These are phyloP conservation scores for Hydractinia echinata DNA, from an alignment of 30 jellyfish, hydroid and myxozoan genomes.

Conservation along the genomic window DNA sequence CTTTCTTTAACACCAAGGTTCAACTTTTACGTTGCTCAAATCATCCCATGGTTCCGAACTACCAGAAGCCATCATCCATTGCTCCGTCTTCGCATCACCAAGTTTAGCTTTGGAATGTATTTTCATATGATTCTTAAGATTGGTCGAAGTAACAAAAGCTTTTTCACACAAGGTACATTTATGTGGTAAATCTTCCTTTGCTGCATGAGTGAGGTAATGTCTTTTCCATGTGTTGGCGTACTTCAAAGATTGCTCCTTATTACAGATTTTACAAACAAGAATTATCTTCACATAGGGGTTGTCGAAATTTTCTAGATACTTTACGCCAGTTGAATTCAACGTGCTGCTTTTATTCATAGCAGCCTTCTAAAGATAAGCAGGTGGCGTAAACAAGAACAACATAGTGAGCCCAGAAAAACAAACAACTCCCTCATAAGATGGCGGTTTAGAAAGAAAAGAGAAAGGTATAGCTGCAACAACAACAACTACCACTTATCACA, in stretches of 20 bases:
- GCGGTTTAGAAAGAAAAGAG: no score
- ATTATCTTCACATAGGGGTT: constrained; percentile 38
- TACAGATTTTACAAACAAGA: constrained; percentile 32
- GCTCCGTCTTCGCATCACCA: no score
- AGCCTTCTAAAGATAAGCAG: not conserved
- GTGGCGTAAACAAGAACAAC: not conserved
- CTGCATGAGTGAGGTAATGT: constrained; percentile 38
- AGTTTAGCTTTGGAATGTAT: not conserved
- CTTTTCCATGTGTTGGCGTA: constrained; percentile 37
- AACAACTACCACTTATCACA: no score
- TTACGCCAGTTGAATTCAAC: constrained; percentile 12
- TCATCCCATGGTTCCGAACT: no score
- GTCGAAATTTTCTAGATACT: constrained; percentile 35
- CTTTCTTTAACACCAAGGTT: no score
- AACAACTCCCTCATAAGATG: constrained; percentile 37
- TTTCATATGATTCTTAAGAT: constrained; percentile 34
- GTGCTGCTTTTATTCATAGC: no score
- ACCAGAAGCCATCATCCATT: no score
- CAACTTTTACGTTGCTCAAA: no score
- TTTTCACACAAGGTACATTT: constrained; percentile 30
- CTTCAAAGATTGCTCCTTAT: constrained; percentile 33
- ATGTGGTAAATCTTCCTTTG: constrained; percentile 43
- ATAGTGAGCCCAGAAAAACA: not conserved
- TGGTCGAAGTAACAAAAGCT: constrained; percentile 34
- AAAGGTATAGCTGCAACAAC: no score